Percentiles rank a stretch among this genome's conserved stretches.
Conservation (phyloP, 1,140 invertebrate genomes). For the Helicorthomorpha holstii region DNA sequence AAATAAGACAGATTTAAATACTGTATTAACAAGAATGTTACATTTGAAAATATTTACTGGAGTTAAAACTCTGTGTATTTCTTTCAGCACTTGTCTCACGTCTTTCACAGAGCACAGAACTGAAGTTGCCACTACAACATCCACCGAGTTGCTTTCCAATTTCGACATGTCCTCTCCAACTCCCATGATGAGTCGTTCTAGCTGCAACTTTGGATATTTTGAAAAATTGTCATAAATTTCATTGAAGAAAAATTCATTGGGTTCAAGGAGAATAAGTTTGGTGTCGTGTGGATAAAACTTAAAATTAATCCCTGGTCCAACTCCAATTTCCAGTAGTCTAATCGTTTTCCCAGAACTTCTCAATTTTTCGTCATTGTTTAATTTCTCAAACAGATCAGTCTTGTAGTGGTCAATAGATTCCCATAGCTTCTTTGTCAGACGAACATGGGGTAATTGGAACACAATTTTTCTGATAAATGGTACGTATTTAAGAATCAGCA, state of each 20-base stretch:
- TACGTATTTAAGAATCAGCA: too few relatives aligned
- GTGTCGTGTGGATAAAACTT: constrained; percentile 19
- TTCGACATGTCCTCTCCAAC: constrained; percentile 21
- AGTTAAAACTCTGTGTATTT: constrained; percentile 23
- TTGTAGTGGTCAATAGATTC: too few relatives aligned
- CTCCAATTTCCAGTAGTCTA: constrained; percentile 17
- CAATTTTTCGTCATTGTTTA: too few relatives aligned
- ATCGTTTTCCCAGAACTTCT: too few relatives aligned
- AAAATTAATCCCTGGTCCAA: constrained; percentile 19
- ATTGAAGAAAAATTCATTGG: constrained; percentile 16
- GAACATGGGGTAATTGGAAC: too few relatives aligned
- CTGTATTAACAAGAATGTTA: too few relatives aligned
- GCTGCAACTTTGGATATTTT: constrained; percentile 16
- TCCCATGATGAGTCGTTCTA: constrained; percentile 17
- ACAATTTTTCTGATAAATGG: too few relatives aligned
- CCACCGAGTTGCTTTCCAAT: constrained; percentile 18
- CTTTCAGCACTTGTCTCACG: constrained; percentile 14
- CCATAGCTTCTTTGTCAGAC: too few relatives aligned
- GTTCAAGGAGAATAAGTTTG: constrained; percentile 19
- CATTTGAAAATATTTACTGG: too few relatives aligned
- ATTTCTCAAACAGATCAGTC: too few relatives aligned
- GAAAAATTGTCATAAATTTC: constrained; percentile 16
- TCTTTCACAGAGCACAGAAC: constrained; percentile 21
- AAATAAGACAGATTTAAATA: too few relatives aligned
- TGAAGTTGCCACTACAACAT: constrained; percentile 22